A percentile compares a stretch with the other conserved stretches of the same genome.
Conservation (phyloP, 2,888 invertebrate genomes). For the Villa cingulata region DNA sequence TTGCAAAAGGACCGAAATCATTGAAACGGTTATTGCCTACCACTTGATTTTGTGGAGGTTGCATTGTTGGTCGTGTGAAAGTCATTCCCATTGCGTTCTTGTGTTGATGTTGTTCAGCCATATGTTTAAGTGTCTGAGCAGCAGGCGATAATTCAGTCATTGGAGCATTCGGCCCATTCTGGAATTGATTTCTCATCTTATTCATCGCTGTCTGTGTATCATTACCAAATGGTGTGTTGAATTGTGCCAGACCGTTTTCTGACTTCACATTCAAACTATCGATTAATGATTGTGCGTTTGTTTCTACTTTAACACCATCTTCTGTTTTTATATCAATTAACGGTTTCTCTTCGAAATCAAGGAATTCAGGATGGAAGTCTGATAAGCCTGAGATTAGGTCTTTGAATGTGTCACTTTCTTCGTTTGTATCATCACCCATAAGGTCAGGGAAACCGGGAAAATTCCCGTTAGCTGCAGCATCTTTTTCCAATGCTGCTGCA, state of each 20-base stretch:
- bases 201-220: slow-evolving; percentile 19
- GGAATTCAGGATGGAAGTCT: slow-evolving; percentile 66
- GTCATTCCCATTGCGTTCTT: slow-evolving; percentile 53
- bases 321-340: slow-evolving; percentile 35
- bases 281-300: slow-evolving; percentile 33
- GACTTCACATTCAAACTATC: slow-evolving; percentile 34
- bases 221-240: slow-evolving; percentile 15
- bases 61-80: slow-evolving; percentile 38
- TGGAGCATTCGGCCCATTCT: slow-evolving; percentile 37
- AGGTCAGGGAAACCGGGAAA: slow-evolving; percentile 69
- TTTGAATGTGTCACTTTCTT: slow-evolving; percentile 68
- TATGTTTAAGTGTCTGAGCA: slow-evolving; percentile 88
- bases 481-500: slow-evolving; percentile 74
- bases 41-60: slow-evolving; percentile 37
- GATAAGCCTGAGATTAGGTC: slow-evolving; percentile 79
- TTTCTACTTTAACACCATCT: slow-evolving; percentile 34
- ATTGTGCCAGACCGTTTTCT: slow-evolving; percentile 31
- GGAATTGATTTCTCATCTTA: slow-evolving; percentile 26
- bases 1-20: slow-evolving; percentile 45
- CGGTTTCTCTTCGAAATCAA: slow-evolving; percentile 58
- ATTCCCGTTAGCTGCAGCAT: slow-evolving; percentile 56
- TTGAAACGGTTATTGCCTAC: slow-evolving; percentile 41
- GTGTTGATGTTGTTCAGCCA: slow-evolving; percentile 95
- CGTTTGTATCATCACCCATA: slow-evolving; percentile 70
- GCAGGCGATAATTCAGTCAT: slow-evolving; percentile 72